phyloP scores from a whole-genome alignment of 1,140 invertebrate genomes.

The Temnothorax nylanderi region DNA sequence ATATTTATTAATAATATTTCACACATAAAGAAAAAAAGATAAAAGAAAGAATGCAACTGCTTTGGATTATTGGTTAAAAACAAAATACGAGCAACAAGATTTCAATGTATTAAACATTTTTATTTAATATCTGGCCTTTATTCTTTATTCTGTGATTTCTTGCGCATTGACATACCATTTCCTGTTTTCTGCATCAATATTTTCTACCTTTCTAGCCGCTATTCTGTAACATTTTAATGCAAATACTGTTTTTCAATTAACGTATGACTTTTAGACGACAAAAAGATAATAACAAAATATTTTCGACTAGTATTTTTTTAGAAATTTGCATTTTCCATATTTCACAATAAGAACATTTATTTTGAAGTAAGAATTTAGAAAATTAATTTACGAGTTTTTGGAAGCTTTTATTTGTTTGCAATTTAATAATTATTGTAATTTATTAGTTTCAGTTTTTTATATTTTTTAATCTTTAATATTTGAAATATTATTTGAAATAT shows the following conservation, averaged over 20 bases:
- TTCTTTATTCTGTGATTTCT: conserved; percentile 10
- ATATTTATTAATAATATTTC: not conserved
- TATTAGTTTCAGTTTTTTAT: not conserved
- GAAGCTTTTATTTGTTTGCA: not conserved
- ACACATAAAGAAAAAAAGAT: not conserved
- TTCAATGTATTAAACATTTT: not conserved
- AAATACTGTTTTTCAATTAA: not conserved
- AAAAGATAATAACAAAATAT: not conserved
- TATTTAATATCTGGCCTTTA: not conserved
- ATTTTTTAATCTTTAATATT: not conserved
- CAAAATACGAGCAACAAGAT: not conserved
- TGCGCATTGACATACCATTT: not conserved
- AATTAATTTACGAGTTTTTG: not conserved
- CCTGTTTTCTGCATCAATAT: not conserved
- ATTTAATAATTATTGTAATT: not conserved
- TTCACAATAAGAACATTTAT: not conserved
- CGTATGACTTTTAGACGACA: not conserved
- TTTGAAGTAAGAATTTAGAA: too few relatives aligned
- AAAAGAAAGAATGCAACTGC: not conserved
- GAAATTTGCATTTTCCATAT: not conserved
- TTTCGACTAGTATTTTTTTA: not conserved
- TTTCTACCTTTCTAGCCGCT: not conserved
- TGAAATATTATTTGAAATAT: not conserved
- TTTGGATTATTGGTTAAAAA: not conserved
- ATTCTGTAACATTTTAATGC: not conserved